These are phyloP conservation scores for Mareca penelope DNA, from an alignment of 2,797 vertebrate genomes.

Conservation along the genomic window DNA sequence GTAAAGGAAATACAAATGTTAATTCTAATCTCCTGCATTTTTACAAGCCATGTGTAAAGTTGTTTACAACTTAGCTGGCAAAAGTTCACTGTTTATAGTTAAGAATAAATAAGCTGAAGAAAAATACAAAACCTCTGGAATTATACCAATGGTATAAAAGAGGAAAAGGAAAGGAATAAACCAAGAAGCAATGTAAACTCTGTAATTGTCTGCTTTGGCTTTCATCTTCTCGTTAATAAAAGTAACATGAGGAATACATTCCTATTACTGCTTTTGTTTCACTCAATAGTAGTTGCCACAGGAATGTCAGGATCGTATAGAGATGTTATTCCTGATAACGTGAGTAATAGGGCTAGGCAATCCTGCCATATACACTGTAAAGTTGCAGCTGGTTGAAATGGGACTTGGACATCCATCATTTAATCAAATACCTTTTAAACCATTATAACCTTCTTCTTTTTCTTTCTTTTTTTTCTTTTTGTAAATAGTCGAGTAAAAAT, in stretches of 20 bases:
- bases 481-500: background rate
- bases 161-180: background rate
- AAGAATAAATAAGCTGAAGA: background rate
- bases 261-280: background rate
- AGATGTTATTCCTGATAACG: background rate
- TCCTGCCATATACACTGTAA: background rate
- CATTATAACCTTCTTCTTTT: background rate
- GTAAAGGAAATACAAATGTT: background rate
- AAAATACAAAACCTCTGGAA: background rate
- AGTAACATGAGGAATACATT: background rate
- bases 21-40: background rate
- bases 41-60: background rate
- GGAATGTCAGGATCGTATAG: background rate
- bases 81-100: background rate
- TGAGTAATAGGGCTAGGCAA: background rate
- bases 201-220: background rate
- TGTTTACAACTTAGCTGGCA: background rate
- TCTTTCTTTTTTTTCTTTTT: background rate
- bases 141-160: background rate
- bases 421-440: background rate
- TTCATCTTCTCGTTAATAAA: background rate
- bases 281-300: background rate
- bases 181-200: fast-evolving
- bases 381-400: background rate
- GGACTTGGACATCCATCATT: background rate